Percentiles rank a stretch among this genome's conserved stretches.
These are phyloP conservation scores for Dinocampus coccinellae DNA, from an alignment of 2,888 invertebrate species.

Conservation along the genomic window DNA sequence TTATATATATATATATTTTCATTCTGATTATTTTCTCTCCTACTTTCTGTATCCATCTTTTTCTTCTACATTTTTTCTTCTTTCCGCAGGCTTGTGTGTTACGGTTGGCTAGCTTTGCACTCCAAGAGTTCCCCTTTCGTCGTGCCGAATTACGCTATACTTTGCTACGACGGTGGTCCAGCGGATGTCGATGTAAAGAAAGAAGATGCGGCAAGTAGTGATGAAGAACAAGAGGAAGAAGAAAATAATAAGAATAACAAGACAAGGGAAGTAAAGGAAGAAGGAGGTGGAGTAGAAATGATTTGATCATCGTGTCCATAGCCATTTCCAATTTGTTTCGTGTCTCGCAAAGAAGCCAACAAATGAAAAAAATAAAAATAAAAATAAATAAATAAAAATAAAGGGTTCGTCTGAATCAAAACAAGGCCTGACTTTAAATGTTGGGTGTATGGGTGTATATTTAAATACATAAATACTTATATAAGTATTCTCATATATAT, in stretches of 20 bases:
- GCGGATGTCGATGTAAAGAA: slow-evolving; percentile 27
- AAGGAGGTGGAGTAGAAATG: slow-evolving; percentile 14
- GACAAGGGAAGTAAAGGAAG: slow-evolving; percentile 11
- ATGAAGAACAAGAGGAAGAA: slow-evolving; percentile 27
- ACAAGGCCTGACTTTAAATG: slow-evolving; percentile 10
- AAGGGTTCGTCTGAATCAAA: background rate
- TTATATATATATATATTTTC: background rate
- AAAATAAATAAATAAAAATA: background rate
- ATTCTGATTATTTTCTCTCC: background rate
- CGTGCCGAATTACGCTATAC: slow-evolving; percentile 35
- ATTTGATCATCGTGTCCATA: slow-evolving; percentile 31
- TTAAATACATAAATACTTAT: background rate
- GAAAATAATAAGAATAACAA: slow-evolving; percentile 16
- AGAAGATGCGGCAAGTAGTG: slow-evolving; percentile 15
- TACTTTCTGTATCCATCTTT: background rate
- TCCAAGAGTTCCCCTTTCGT: slow-evolving; percentile 9
- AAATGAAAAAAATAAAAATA: slow-evolving; percentile 8
- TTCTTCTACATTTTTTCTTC: background rate
- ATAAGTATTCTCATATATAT: background rate
- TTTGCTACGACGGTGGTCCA: slow-evolving; percentile 31
- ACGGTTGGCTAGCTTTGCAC: slow-evolving; percentile 29
- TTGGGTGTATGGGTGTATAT: no score
- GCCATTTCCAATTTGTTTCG: slow-evolving; percentile 40
- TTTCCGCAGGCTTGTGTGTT: slow-evolving; percentile 22
- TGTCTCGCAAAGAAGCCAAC: slow-evolving; percentile 22